Evolutionary conservation across 2,888 invertebrate species (phyloP).

Genomic region (Leucophenga maculata): DNA sequence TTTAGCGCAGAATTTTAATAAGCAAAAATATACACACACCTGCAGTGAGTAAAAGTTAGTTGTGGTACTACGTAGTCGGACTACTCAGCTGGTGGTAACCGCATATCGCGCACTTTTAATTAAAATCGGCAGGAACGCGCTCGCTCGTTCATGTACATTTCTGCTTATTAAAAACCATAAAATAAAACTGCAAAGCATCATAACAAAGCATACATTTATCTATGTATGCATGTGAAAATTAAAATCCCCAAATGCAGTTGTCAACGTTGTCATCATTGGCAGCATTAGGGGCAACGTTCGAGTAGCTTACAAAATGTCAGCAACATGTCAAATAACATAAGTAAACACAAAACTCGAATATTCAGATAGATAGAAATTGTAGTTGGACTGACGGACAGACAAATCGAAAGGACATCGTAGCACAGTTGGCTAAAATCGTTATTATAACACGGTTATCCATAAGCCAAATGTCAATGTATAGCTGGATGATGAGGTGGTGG

Average conservation of each 20-base stretch:
- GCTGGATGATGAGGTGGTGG: too few relatives aligned
- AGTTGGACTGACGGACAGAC: too few relatives aligned
- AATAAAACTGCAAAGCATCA: background rate
- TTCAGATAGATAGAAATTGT: background rate
- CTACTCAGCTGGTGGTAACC: background rate
- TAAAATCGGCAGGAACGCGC: conserved; percentile 27
- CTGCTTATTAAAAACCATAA: conserved; percentile 50
- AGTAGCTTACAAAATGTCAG: conserved; percentile 12
- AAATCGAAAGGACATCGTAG: background rate
- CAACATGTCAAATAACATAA: conserved; percentile 13
- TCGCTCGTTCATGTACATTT: conserved; percentile 40
- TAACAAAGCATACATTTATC: background rate
- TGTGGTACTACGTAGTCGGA: too few relatives aligned
- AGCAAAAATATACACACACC: conserved; percentile 3
- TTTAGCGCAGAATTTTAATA: conserved; percentile 19
- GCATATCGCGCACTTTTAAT: conserved; percentile 43
- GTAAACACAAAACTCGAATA: background rate
- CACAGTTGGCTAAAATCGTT: conserved; percentile 37
- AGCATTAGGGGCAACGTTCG: background rate
- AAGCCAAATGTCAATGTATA: conserved; percentile 38
- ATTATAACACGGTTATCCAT: conserved; percentile 56
- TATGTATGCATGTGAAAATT: conserved; percentile 32
- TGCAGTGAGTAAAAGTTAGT: background rate
- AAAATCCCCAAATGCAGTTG: conserved; percentile 45
- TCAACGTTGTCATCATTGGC: conserved; percentile 32